phyloP scores from a whole-genome alignment of 2,888 invertebrate genomes.

The Netelia melanura region DNA sequence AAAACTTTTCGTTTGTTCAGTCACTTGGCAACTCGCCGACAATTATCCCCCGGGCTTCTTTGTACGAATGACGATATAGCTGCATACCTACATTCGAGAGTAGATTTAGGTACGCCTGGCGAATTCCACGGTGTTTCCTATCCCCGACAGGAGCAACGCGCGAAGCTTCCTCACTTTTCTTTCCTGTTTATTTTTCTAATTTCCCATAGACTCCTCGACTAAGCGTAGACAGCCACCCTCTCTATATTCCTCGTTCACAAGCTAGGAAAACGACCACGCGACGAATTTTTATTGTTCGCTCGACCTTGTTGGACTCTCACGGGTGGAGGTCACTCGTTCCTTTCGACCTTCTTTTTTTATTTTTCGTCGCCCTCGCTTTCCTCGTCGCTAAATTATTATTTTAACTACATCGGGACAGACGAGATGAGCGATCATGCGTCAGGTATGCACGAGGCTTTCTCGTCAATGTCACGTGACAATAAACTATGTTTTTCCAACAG shows the following conservation, averaged over 20 bases:
- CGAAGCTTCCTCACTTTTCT: constrained; percentile 13
- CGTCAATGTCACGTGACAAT: constrained; percentile 49
- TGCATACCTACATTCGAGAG: constrained; percentile 20
- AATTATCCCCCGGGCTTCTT: constrained; percentile 24
- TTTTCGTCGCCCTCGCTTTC: constrained; percentile 54
- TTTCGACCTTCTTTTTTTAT: constrained; percentile 1
- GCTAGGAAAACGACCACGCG: constrained; percentile 32
- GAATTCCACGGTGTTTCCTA: constrained; percentile 11
- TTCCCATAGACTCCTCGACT: constrained; percentile 45
- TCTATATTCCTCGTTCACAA: not conserved
- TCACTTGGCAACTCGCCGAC: constrained; percentile 42
- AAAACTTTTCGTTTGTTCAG: constrained; percentile 57
- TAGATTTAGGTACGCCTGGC: constrained; percentile 14
- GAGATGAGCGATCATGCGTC: not conserved
- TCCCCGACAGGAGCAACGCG: not conserved
- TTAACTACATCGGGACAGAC: constrained; percentile 44
- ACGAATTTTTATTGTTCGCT: constrained; percentile 10
- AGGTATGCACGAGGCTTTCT: not conserved
- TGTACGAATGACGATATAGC: not conserved
- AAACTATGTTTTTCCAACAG: constrained; percentile 65
- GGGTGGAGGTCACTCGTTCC: constrained; percentile 11
- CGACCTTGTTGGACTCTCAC: constrained; percentile 5
- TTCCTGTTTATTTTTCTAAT: constrained; percentile 63
- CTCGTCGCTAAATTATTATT: constrained; percentile 65
- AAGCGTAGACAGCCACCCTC: not conserved